Evolutionary conservation across 1,140 invertebrate genomes (phyloP).

Genomic region (Heliconius melpomene): DNA sequence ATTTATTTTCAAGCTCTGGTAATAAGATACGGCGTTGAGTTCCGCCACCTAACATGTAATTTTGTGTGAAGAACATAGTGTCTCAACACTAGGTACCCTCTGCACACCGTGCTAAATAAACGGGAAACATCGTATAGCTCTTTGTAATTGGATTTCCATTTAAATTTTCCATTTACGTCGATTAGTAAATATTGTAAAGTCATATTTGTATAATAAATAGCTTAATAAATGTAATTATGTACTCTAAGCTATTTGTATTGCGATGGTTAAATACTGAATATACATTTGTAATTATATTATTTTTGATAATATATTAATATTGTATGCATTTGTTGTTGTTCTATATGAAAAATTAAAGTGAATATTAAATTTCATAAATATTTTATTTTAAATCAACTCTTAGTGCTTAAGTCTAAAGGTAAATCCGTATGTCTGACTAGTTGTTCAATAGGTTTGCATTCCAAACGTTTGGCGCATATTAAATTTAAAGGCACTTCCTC

Average conservation of each 20-base stretch:
- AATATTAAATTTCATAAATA: conserved; percentile 32
- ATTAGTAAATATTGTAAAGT: conserved; percentile 5
- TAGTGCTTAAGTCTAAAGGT: conserved; percentile 79
- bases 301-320: conserved; percentile 1
- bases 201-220: background rate
- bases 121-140: background rate
- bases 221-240: background rate
- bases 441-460: conserved; percentile 63
- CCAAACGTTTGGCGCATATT: conserved; percentile 63
- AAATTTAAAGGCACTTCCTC: conserved; percentile 71
- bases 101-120: too few species aligned
- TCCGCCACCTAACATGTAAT: too few species aligned
- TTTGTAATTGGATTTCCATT: background rate
- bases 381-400: conserved; percentile 57
- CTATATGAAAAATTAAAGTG: conserved; percentile 23
- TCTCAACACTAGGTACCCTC: too few species aligned
- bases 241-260: background rate
- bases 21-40: too few species aligned
- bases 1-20: too few species aligned
- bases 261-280: background rate
- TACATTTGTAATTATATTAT: background rate
- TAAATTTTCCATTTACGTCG: background rate
- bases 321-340: background rate
- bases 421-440: conserved; percentile 69
- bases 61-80: too few species aligned